phyloP scores from a whole-genome alignment of 1,140 invertebrate genomes.

The Megalopta genalis region DNA sequence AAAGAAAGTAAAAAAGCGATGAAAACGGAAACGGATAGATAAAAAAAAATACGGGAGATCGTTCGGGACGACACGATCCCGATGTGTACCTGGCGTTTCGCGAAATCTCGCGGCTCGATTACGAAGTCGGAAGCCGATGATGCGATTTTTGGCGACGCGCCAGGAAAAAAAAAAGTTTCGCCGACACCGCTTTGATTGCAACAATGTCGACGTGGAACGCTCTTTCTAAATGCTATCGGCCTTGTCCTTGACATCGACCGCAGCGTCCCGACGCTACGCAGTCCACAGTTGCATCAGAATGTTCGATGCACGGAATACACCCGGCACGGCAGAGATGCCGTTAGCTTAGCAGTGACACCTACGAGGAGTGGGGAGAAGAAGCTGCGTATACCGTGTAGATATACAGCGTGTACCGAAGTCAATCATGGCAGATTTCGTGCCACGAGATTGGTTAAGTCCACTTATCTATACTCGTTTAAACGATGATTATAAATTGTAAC shows the following conservation, averaged over 20 bases:
- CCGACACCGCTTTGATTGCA: conserved; percentile 54
- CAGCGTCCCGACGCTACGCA: conserved; percentile 76
- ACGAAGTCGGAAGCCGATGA: conserved; percentile 16
- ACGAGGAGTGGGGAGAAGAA: neutral
- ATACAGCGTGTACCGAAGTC: neutral
- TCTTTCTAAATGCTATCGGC: conserved; percentile 61
- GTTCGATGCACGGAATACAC: conserved; percentile 61
- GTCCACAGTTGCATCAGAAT: conserved; percentile 72
- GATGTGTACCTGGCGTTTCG: neutral
- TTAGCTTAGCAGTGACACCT: neutral
- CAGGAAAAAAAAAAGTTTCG: conserved; percentile 35
- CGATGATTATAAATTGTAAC: neutral
- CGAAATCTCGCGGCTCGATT: neutral
- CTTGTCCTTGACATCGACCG: conserved; percentile 79
- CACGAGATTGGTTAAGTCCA: no score
- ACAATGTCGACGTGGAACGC: conserved; percentile 51
- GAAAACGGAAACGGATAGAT: no score
- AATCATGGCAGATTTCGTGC: neutral
- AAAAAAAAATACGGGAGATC: neutral
- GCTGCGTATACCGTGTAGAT: no score
- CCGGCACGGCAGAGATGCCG: conserved; percentile 51
- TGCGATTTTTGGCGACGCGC: conserved; percentile 19
- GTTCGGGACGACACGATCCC: neutral
- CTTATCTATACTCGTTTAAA: no score
- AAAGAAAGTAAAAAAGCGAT: neutral